Base-by-base conservation (phyloP, 2,797 vertebrate genomes). In the Aeoliscus strigatus region DNA sequence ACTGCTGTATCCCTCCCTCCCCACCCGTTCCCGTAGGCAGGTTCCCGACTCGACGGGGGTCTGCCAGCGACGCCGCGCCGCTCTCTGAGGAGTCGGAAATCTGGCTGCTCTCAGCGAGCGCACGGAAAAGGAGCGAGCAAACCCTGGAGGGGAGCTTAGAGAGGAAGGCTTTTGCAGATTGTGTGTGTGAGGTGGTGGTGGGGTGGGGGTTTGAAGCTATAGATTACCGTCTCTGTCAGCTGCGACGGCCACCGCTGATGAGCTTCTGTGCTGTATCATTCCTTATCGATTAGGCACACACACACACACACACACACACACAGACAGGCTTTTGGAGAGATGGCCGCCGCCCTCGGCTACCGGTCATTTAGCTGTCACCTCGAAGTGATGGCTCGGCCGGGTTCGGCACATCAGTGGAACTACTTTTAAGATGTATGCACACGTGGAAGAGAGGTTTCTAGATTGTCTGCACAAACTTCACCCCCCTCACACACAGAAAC, bases 301-400 rank as follows among this genome's bases (percentile, higher is more conserved):
- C 53, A 56, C 63, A 65, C 71, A 74, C 73, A 54, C 66, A 40
- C 30, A 43, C 56, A 34, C 29, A 39, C 17, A 38, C 41, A 17
- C 44, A 52, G 37, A 45, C 13, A 50, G 4, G 51, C 49, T 59
- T 64, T 59, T 64, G 74, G 66, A 69, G 61, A 64, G 52, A 63
- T 66, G 56, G 59, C 45, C 60, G 77, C 67, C 29, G 76, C 78
- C 78, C 36, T 2, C 11, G 75, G 83, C 76, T 43, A 61, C 74
- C 23, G 79, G 81, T 83, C 77, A 81, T 85, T 85, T 81, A 82
- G 79, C 77, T 79, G 83, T 82, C 83, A 83, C 76, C 71, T 79
- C 75, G 83, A 79, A 85, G 78, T 82, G 79, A 83, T 83, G 72
- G 71, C 62, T 55, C 10, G 49, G 76, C 69, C 63, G 8, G 39